These are phyloP conservation scores for Fragum whitleyi DNA, from an alignment of 2,888 invertebrate species.

Conservation along the genomic window DNA sequence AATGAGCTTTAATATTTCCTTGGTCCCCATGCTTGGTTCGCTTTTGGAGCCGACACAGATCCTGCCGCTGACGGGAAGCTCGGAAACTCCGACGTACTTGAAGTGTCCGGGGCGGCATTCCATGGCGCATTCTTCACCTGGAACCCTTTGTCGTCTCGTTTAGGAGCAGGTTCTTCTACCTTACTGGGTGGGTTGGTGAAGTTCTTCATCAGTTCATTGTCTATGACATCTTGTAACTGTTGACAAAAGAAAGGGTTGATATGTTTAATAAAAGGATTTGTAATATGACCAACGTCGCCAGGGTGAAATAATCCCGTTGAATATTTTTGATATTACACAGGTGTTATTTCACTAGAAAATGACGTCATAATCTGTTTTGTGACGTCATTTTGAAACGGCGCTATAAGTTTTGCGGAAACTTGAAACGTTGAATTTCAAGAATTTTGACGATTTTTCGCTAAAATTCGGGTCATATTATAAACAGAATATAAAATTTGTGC, in stretches of 20 bases:
- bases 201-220: slow-evolving; percentile 82
- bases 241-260: slow-evolving; percentile 12
- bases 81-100: slow-evolving; percentile 85
- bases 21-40: slow-evolving; percentile 78
- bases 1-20: slow-evolving; percentile 11
- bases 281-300: not conserved
- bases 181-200: slow-evolving; percentile 82
- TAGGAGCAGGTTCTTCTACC: slow-evolving; percentile 24
- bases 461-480: no score
- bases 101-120: slow-evolving; percentile 83
- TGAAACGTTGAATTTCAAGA: no score
- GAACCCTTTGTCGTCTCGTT: slow-evolving; percentile 74
- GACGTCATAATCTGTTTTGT: not conserved
- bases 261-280: not conserved
- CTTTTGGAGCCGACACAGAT: slow-evolving; percentile 72
- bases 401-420: no score
- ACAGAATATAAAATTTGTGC: no score
- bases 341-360: not conserved
- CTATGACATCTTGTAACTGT: slow-evolving; percentile 86
- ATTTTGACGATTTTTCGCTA: no score
- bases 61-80: slow-evolving; percentile 68
- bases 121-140: slow-evolving; percentile 84
- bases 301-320: not conserved
- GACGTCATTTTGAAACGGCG: no score
- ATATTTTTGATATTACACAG: no score